Evolutionary conservation across 2,888 invertebrate genomes (phyloP), one percentile per base, ranked within the genome.

Genomic region (Agriopis marginaria): DNA sequence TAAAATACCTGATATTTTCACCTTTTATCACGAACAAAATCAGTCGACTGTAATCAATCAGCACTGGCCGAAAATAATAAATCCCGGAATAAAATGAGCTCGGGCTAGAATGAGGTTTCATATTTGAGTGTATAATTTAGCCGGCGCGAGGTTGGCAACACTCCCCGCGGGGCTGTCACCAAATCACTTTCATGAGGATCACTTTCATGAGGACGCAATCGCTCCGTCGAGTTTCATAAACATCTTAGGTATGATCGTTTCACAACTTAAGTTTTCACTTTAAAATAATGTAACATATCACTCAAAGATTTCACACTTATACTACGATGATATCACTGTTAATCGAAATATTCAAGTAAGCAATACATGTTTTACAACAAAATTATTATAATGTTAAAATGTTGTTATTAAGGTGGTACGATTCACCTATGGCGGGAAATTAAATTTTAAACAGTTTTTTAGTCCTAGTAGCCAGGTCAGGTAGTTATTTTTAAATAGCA

Each of bases 121-220:
- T 65, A 72, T 73, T 72, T 68, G 63, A 69, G 66, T 70, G 74
- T 77, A 74, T 75, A 72, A 77, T 75, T 70, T 74, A 50, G 23
- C 14, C 54, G 63, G 10, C 42, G 61, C 45, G 44, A 54, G 60
- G 60, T 14, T 60, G 9, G 44, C 14, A 49, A 14, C 14, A 49
- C 14, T 14, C 6, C 42, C 47, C 8, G 8, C 14, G 49, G 49
- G 49, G 6, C 8, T 45, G 45, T 45, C 45, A 49, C 14, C n/a
- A n/a, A 14, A 14, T 49, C 7, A 49, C 8, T 12, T 47, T 47
- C 47, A 5, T 11, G 12, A 47, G 3, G n/a, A 47, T 49, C 7
- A 49, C 8, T 12, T 47, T 47, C 47, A 5, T 11, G 12, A 47
- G 3, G n/a, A 47, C 11, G 54, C 63, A 45, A 12, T 5, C 14